phyloP scores from a whole-genome alignment of 2,113 vertebrate genomes.

The Verasper variegatus region DNA sequence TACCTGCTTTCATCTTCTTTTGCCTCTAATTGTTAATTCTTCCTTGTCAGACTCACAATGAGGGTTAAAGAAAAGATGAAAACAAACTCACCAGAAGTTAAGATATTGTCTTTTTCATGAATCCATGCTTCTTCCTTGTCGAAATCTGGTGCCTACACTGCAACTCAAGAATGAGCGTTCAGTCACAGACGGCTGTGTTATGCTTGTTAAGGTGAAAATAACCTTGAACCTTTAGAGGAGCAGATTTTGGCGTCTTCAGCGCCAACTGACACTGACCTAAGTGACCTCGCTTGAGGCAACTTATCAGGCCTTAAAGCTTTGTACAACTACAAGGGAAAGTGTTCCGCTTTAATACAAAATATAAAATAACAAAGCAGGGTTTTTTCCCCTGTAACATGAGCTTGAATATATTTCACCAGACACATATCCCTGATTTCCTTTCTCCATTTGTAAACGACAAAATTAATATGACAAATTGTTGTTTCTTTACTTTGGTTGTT shows the following conservation, averaged over 20 bases:
- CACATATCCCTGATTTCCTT: neutral
- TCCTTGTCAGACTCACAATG: too few species aligned
- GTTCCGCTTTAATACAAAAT: neutral
- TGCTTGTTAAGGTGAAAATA: neutral
- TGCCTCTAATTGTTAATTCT: neutral
- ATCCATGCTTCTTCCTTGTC: too few species aligned
- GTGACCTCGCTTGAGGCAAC: neutral
- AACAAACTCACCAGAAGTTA: neutral
- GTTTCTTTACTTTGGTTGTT: constrained; percentile 8
- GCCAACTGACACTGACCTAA: neutral
- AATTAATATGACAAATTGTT: neutral
- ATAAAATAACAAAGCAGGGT: neutral
- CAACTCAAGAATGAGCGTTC: neutral
- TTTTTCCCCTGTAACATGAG: neutral
- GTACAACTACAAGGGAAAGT: neutral
- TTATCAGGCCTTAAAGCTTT: neutral
- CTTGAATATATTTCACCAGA: neutral
- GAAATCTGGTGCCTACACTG: neutral
- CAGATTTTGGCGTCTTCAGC: neutral
- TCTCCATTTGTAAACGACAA: neutral
- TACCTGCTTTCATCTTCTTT: neutral
- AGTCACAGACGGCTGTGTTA: neutral
- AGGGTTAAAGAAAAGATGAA: too few species aligned
- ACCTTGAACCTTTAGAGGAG: neutral
- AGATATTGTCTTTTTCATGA: too few species aligned